Base-by-base conservation (phyloP, 2,113 vertebrate species). In the Erpornis zantholeuca region DNA sequence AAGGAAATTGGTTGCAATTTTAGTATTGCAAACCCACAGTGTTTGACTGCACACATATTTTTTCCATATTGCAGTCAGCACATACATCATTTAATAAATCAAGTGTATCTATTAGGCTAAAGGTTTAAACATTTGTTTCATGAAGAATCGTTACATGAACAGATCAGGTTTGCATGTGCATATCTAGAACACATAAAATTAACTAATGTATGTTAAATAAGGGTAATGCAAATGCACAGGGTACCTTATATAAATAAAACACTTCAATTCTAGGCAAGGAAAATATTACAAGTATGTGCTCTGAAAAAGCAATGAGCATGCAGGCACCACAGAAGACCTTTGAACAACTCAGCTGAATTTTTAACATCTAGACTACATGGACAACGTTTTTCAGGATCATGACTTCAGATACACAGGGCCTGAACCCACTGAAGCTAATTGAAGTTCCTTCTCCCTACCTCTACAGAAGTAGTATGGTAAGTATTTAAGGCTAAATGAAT, bases 1-100 rank as follows among this genome's bases (percentile, higher is more conserved):
- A 94, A 94, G 76, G 15, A 96, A 95, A 97, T 82, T 89, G 63
- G 35, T 86, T 92, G 69, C 42, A 94, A 97, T 96, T 96, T 94
- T 88, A 92, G 92, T 87, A 73, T 56, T 80, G 57, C 45, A 87
- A 96, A 97, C 82, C 38, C 45, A 83, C 49, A 86, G 53, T 36
- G 15, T 87, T 82, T 85, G 40, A 60, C 70, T 90, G 53, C 36
- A n/a, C 56, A 44, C 70, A 14, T 88, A 45, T 71, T 86, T 93
- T 95, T 97, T 88, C 82, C 44, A 22, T 92, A 64, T 47, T 88
- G 49, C 87, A 95, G 84, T 96, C 82, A 93, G 64, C 56, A 65
- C 22, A 70, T 77, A 50, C 14, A 73, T 92, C 3, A 25, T 89
- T 83, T 79, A 91, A 85, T 95, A 97, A 97, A 97, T 97, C 90